Conservation (phyloP, 2,797 vertebrate genomes). For the Acipenser ruthenus region DNA sequence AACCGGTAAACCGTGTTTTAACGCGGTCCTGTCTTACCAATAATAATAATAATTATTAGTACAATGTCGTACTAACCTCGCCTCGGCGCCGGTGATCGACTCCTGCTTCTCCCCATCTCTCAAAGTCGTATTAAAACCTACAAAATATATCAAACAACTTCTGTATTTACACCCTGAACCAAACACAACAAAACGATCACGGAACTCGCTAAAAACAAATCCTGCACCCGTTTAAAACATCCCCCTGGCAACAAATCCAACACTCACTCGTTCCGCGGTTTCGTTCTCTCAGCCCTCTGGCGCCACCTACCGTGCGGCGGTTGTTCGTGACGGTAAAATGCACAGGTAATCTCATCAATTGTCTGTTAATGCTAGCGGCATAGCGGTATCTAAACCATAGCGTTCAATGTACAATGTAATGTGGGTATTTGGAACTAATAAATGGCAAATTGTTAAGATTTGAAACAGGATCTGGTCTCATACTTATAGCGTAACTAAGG, state of each 20-base stretch:
- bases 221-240: not conserved
- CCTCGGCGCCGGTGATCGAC: slow-evolving; percentile 49
- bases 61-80: slow-evolving; percentile 43
- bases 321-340: no score
- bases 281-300: no score
- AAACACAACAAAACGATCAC: not conserved
- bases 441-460: no score
- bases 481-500: no score
- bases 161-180: not conserved
- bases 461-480: no score
- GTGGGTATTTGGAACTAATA: no score
- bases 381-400: no score
- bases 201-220: not conserved
- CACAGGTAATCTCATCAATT: no score
- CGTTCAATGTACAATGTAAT: no score
- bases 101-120: slow-evolving; percentile 60
- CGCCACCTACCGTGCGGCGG: no score
- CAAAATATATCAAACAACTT: not conserved
- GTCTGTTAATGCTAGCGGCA: no score
- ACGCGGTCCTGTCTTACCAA: not conserved
- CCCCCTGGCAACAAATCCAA: not conserved
- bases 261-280: not conserved
- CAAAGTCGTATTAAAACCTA: not conserved
- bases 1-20: not conserved
- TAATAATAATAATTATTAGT: not conserved